Base-by-base conservation (phyloP, 2,113 vertebrate genomes). In the Diadophis punctatus region DNA sequence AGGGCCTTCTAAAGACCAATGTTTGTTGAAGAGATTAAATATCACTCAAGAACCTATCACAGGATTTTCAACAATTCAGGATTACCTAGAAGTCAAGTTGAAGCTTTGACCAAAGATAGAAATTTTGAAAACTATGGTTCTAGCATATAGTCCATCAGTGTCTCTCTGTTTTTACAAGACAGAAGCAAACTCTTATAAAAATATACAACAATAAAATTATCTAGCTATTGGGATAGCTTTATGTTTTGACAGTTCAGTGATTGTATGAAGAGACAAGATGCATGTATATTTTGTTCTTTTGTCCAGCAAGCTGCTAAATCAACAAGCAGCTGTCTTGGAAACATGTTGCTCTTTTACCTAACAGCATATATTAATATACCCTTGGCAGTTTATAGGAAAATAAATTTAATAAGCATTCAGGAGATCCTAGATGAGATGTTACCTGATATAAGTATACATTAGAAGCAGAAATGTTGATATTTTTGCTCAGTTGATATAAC, bases 231-330 rank as follows among this genome's bases (percentile, higher is more conserved):
- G 49, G 18, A 86, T 93, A 86, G 34, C 88, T 39, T 92, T 90
- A 43, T 92, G 88, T 74, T 93, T 93, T 93, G 93, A 90, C 56
- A 93, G 80, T 68, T 89, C 90, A 86, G 43, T 93, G 87, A 93
- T 89, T 91, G 51, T 74, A 92, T 63, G 43, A 89, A 56, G 74
- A 90, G 53, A 23, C n/a, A 43, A 11, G 18, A 34, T 25, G 18
- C 46, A 20, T 14, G 39, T 63, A 74, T 51, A 34, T 25, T 91
- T n/a, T 93, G 87, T 87, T 91, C 51, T 92, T n/a, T n/a, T 91
- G 55, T 92, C 89, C 88, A 90, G 63, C 80, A 86, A 93, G 74
- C 27, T 30, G 90, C 46, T n/a, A 91, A 80, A 74, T 18, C 88
- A 88, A 55, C 88, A 10, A 48, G 30, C 89, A 85, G 91, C 2